These are phyloP conservation scores for Turritopsis dohrnii DNA, from an alignment of 30 jellyfish, hydroid and myxozoan species.

Conservation along the genomic window DNA sequence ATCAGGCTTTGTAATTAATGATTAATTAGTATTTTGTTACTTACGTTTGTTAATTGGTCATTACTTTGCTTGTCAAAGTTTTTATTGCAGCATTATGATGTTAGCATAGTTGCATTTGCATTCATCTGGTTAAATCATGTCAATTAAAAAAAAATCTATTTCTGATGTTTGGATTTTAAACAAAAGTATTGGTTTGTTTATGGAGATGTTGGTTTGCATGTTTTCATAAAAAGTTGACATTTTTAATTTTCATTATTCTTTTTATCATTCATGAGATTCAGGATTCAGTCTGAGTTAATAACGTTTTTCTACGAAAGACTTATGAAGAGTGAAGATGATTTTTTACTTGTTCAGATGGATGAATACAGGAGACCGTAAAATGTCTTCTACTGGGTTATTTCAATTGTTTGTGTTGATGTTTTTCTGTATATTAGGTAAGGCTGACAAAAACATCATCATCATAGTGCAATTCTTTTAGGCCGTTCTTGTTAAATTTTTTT, in stretches of 20 bases:
- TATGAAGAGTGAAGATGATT: neutral
- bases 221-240: neutral
- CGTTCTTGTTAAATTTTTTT: too few relatives aligned
- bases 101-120: neutral
- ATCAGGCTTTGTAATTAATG: neutral
- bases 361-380: neutral
- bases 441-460: too few relatives aligned
- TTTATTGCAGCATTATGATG: neutral
- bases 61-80: neutral
- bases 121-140: neutral
- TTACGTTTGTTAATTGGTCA: neutral
- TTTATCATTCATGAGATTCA: too few relatives aligned
- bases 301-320: neutral
- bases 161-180: neutral
- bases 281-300: neutral
- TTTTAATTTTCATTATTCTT: too few relatives aligned
- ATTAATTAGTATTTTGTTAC: neutral
- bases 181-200: neutral
- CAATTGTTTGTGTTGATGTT: neutral
- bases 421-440: neutral
- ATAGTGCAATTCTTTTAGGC: too few relatives aligned
- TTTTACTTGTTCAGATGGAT: neutral
- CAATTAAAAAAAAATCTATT: neutral
- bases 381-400: neutral
- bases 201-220: neutral